Percentiles rank a stretch among this genome's conserved stretches.
phyloP scores from a whole-genome alignment of 2,888 invertebrate species.

The Therioaphis trifolii region DNA sequence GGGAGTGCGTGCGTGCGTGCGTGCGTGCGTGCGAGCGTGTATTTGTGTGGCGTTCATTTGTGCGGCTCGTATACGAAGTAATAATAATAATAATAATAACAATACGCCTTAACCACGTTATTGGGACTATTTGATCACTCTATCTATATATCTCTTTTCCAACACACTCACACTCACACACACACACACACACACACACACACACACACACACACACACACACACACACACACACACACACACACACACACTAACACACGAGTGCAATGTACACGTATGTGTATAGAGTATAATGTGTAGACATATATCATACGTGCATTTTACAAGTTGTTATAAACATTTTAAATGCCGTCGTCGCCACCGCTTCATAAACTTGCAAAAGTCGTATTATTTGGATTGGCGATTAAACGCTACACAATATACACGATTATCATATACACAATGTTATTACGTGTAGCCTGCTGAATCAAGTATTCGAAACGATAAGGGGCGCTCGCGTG shows the following conservation, averaged over 20 bases:
- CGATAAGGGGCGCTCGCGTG: slow-evolving; percentile 27
- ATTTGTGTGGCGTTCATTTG: slow-evolving; percentile 23
- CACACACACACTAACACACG: too few relatives aligned
- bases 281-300: too few relatives aligned
- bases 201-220: background rate
- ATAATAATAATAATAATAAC: slow-evolving; percentile 11
- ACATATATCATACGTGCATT: background rate
- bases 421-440: too few relatives aligned
- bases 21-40: background rate
- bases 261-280: too few relatives aligned
- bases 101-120: background rate
- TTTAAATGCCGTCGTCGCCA: slow-evolving; percentile 1
- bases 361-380: background rate
- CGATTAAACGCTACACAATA: slow-evolving; percentile 24
- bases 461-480: slow-evolving; percentile 20
- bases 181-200: too few relatives aligned
- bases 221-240: background rate
- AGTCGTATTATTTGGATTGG: slow-evolving; percentile 36
- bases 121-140: background rate
- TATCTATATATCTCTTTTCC: too few relatives aligned
- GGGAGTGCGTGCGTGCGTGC: background rate
- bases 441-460: background rate
- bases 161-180: background rate
- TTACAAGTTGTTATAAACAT: slow-evolving; percentile 23
- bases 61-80: background rate